Base-by-base conservation (phyloP, 2,888 invertebrate species). In the Antheraea assamensis region DNA sequence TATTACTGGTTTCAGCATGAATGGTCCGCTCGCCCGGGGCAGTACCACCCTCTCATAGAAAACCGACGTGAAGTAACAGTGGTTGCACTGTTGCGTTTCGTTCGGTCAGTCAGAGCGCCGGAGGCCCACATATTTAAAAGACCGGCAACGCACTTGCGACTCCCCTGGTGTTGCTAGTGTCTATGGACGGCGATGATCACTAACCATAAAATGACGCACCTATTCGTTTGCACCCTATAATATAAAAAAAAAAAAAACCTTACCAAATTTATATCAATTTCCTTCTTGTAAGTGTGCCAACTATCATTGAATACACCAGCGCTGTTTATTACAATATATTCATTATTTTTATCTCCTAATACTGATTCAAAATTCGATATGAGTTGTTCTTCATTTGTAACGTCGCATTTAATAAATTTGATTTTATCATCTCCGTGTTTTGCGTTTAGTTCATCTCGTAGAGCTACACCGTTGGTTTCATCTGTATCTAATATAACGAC, bases 281-380 rank as follows among this genome's bases (percentile, higher is more conserved):
- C 73, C 30, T 75, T 76, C 55, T 64, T 75, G 49, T 72, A 75
- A 31, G 71, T 72, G 13, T 49, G 70, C n/a, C 73, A 74, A 27
- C 73, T 75, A 19, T 76, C 74, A 31, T 77, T 75, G 70, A 74
- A 75, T 8, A 85, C 82, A 1, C 78, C 86, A 30, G 85, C 86
- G 68, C 82, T 82, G 31, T 78, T 77, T 30, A 77, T 30, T 4
- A 77, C 75, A 3, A 78, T 72, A 24, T 75, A 75, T 27, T 72
- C 73, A 31, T 76, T 74, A 17, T 42, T 75, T 42, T 76, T 76
- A n/a, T 79, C 72, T 3, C 73, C 61, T 3, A 76, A 68, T 3
- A 77, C 76, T 21, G 72, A 64, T 52, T 78, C 78, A 31, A 74
- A 81, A n/a, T 73, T 76, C 3, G 72, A 52, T 49, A 73, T 70